Evolutionary conservation across 64 coral and sea anemone genomes (phyloP).

Genomic region (Pocillopora damicornis): DNA sequence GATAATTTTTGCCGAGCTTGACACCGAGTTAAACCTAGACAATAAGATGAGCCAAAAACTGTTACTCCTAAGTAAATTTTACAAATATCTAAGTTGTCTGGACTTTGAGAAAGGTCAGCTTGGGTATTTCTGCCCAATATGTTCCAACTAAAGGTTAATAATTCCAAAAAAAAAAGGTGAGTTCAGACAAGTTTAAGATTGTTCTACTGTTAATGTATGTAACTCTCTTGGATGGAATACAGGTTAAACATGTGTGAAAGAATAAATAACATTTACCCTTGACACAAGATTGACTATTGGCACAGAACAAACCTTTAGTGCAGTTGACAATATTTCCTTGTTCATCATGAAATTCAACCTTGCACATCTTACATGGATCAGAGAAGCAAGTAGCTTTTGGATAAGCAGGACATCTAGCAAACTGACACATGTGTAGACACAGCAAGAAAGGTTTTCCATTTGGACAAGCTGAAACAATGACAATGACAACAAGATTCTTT

Average conservation of each 20-base stretch:
- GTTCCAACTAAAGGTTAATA: too few species aligned
- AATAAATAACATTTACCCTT: too few species aligned
- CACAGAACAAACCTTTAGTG: conserved; percentile 54
- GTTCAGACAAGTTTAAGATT: too few species aligned
- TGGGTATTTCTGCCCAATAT: too few species aligned
- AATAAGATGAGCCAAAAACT: background rate
- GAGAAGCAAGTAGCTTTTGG: conserved; percentile 78
- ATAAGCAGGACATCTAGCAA: conserved; percentile 74
- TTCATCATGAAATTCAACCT: conserved; percentile 75
- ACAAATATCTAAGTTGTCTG: background rate
- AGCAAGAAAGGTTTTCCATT: conserved; percentile 87
- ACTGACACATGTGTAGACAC: conserved; percentile 83
- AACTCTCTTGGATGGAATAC: too few species aligned
- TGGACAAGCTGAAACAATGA: conserved; percentile 69
- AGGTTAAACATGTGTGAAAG: too few species aligned
- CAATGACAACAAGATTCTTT: background rate
- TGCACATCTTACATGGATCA: conserved; percentile 89
- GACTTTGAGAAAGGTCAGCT: too few species aligned
- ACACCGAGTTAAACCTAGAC: conserved; percentile 68
- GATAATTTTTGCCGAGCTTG: conserved; percentile 57
- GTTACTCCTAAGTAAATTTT: background rate
- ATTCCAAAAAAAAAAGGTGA: too few species aligned
- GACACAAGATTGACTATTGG: background rate
- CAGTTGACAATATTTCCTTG: conserved; percentile 82
- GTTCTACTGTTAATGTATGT: too few species aligned